Conservation (phyloP, 2,113 vertebrate genomes). For the Zootoca vivipara region DNA sequence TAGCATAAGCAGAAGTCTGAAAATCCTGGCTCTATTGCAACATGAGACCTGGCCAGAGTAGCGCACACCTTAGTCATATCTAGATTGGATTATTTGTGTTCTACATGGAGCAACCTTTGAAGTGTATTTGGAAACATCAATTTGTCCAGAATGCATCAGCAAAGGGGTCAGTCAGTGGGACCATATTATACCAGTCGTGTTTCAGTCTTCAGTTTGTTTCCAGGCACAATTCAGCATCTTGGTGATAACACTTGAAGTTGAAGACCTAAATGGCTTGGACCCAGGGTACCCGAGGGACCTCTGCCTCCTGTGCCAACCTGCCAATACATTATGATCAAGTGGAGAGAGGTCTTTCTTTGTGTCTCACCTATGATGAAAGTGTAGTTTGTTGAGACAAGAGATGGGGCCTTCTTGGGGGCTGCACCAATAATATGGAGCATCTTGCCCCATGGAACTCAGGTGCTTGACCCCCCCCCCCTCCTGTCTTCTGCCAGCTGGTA, state of each 20-base stretch:
- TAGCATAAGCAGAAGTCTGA: not conserved
- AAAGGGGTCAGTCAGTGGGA: not conserved
- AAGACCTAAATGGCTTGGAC: not conserved
- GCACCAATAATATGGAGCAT: not conserved
- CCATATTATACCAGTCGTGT: not conserved
- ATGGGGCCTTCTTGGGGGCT: not conserved
- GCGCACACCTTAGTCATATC: not conserved
- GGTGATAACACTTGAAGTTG: not conserved
- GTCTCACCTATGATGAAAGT: not conserved
- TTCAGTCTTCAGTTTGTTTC: no score
- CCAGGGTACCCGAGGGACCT: not conserved
- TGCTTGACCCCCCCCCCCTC: no score
- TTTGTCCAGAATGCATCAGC: not conserved
- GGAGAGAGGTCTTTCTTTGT: not conserved
- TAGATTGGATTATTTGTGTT: not conserved
- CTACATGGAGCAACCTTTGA: not conserved
- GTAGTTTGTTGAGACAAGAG: not conserved
- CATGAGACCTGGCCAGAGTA: not conserved
- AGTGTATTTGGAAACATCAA: not conserved
- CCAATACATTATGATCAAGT: not conserved
- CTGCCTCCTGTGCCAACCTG: not conserved
- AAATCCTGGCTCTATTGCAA: not conserved
- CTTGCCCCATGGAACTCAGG: not conserved
- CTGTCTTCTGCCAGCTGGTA: not conserved
- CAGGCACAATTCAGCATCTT: not conserved